Evolutionary conservation across 2,888 invertebrate species (phyloP), one percentile per base, ranked within the genome.

Genomic region (Bombylius discolor): DNA sequence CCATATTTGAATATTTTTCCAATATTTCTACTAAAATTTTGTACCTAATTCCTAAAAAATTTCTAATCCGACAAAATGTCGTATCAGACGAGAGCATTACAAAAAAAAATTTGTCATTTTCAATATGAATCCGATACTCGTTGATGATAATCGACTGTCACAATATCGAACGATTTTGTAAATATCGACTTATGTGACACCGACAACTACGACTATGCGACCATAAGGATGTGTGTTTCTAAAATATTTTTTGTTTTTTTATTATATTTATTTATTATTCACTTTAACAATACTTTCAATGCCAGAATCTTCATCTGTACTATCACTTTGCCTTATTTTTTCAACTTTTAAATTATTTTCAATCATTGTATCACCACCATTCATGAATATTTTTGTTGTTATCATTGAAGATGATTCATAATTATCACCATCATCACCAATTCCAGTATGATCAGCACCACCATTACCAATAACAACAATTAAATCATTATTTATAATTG

Each of bases 231-330:
- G 36, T 4, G 36, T 36, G 36, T 36, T 6, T 9, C 6, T 36
- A 36, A 36, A 8, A 36, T 36, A 4, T 36, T 36, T 47, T 32
- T 11, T 48, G 13, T 12, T 13, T 48, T 48, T 46, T 33, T 34
- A 11, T 45, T 23, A 8, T 36, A 7, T 12, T 5, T 52, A n/a
- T 51, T 56, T 52, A 46, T 58, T 59, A 50, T 58, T 61, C 34
- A 59, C 51, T 56, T 57, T 61, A 59, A 61, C 60, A 61, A 64
- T 60, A 60, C 62, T 64, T 62, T 64, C 64, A 51, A 64, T 63
- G 47, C 64, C 64, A 6, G 63, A 63, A 58, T 64, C 64, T 56
- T 64, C 64, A 51, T 64, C 64, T 5, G 63, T 62, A 54, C 64
- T 64, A 59, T 63, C 63, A 58, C 59, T 61, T 53, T 62, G 63